Conservation (phyloP, 1,140 invertebrate genomes). For the Papilio polyxenes region DNA sequence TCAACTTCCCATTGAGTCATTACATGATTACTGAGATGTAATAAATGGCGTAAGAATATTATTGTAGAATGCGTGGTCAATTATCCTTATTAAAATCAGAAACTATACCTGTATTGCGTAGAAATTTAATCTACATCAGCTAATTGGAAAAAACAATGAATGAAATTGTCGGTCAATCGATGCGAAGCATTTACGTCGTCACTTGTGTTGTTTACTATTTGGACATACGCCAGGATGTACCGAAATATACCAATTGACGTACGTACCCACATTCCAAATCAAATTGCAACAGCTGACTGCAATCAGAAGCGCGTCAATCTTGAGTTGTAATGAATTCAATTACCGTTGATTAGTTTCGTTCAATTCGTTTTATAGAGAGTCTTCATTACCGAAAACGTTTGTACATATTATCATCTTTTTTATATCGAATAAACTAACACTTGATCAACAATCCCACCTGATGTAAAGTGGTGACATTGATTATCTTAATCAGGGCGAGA, state of each 20-base stretch:
- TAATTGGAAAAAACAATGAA: constrained; percentile 17
- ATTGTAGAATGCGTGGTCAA: background rate
- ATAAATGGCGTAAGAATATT: constrained; percentile 1
- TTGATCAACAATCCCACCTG: too few relatives aligned
- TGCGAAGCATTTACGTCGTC: constrained; percentile 8
- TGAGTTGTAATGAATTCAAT: too few relatives aligned
- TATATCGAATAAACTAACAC: too few relatives aligned
- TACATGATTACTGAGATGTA: background rate
- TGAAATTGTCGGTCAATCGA: constrained; percentile 1
- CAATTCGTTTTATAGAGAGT: too few relatives aligned
- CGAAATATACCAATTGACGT: constrained; percentile 20
- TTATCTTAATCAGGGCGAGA: too few relatives aligned
- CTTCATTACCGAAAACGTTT: too few relatives aligned
- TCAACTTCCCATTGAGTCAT: constrained; percentile 12
- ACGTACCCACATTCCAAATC: background rate
- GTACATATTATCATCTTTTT: too few relatives aligned
- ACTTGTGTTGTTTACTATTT: constrained; percentile 27
- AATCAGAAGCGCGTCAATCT: background rate
- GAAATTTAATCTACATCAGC: background rate
- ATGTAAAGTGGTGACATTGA: too few relatives aligned
- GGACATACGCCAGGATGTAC: constrained; percentile 21
- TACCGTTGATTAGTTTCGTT: too few relatives aligned
- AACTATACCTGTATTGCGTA: background rate
- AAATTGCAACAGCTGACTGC: constrained; percentile 10
- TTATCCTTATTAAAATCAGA: background rate